Evolutionary conservation across 2,888 invertebrate species (phyloP), one percentile per base, ranked within the genome.

Genomic region (Clunio marinus): DNA sequence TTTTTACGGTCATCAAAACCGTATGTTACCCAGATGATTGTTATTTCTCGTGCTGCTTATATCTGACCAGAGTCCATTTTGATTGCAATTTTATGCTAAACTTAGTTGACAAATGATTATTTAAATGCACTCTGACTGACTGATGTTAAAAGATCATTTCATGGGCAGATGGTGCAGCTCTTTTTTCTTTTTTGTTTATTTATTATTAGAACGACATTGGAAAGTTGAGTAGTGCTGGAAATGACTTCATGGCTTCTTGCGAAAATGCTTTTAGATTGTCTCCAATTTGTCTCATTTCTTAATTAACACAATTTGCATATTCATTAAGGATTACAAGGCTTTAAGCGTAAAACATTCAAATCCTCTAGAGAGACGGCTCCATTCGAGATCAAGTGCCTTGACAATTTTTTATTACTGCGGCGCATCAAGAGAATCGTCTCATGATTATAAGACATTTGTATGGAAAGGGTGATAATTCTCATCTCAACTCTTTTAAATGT

Each of bases 241-340:
- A n/a, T n/a, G n/a, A 41, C 41, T 41, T 41, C 15, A 32, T 41
- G 41, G 15, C 32, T 32, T 32, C 32, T 10, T 32, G 5, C 32
- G 32, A 7, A 7, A 10, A 32, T n/a, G n/a, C 32, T 32, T 57
- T 27, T 27, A 7, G 37, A 60, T 60, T 24, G 63, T 45, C 45
- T 20, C 46, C 63, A 63, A 63, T 63, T 63, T 63, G 63, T 63
- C 46, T 63, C 63, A 28, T 46, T 63, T 63, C 63, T 63, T 46
- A 63, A 46, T 63, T 46, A 63, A 63, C 27, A 27, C 63, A 63
- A 63, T 63, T 63, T 63, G 63, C 63, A 63, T 63, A 63, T 63
- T 63, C 63, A 63, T 63, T 63, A 63, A 63, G 46, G 46, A 63
- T 45, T 45, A 63, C 37, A 46, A 24, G 20, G 60, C 63, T 22